phyloP scores from a whole-genome alignment of 2,888 invertebrate genomes.

The Phrixothrix hirtus region DNA sequence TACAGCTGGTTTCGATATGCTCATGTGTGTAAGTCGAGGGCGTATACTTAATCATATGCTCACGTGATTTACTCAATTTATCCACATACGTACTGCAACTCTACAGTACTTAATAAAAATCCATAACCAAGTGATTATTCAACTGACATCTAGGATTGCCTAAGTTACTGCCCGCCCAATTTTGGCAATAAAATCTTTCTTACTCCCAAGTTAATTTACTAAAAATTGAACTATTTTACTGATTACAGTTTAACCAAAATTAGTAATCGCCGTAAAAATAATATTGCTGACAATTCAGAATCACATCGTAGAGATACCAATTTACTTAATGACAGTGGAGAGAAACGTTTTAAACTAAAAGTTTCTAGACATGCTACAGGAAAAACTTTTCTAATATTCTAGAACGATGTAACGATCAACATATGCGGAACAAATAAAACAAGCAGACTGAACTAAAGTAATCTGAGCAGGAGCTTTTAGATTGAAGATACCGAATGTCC shows the following conservation, averaged over 20 bases:
- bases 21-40: constrained; percentile 35
- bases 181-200: no score
- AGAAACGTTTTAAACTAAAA: constrained; percentile 5
- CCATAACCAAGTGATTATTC: no score
- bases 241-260: no score
- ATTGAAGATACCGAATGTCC: neutral
- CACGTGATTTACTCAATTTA: constrained; percentile 29
- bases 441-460: neutral
- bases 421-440: constrained; percentile 19
- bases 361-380: constrained; percentile 7
- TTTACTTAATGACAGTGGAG: neutral
- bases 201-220: no score
- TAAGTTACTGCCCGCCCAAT: no score
- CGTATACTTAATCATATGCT: constrained; percentile 34
- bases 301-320: neutral
- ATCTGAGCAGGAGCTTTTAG: no score
- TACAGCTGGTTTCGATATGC: constrained; percentile 8
- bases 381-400: constrained; percentile 20
- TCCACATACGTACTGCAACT: constrained; percentile 23
- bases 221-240: no score
- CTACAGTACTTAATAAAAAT: constrained; percentile 25
- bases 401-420: constrained; percentile 8
- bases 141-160: no score
- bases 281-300: neutral
- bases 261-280: no score